Conservation (phyloP, 2,113 vertebrate species). For the Psophia crepitans region DNA sequence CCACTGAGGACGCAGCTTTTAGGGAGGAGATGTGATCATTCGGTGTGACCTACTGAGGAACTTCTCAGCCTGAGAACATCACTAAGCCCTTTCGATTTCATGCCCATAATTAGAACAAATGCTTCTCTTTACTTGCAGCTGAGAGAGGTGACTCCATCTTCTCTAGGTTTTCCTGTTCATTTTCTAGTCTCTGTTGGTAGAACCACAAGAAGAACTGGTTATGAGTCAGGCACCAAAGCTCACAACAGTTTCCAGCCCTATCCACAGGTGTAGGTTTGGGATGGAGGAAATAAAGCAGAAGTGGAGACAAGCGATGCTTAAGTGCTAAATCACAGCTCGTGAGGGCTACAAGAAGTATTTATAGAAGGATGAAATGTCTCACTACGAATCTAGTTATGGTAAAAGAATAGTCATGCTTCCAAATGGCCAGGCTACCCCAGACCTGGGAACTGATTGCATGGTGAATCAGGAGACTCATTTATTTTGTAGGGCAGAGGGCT, state of each 20-base stretch:
- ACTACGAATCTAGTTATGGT: neutral
- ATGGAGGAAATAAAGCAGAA: neutral
- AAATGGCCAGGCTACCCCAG: neutral
- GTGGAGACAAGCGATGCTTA: neutral
- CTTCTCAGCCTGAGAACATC: neutral
- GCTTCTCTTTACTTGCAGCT: conserved; percentile 64
- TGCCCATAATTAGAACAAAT: neutral
- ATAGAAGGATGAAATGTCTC: neutral
- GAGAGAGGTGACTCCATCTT: conserved; percentile 57
- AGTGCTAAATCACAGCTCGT: neutral
- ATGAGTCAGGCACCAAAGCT: neutral
- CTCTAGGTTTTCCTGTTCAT: conserved; percentile 70
- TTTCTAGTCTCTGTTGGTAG: conserved; percentile 78
- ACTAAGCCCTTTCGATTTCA: neutral
- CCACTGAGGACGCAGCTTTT: neutral
- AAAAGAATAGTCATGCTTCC: neutral
- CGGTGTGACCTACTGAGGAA: neutral
- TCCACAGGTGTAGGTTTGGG: neutral
- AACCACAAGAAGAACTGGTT: neutral
- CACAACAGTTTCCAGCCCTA: neutral
- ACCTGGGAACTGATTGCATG: neutral
- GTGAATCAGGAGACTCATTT: neutral
- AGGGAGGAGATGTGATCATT: neutral
- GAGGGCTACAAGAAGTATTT: neutral
- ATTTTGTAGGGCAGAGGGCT: neutral